Evolutionary conservation across 2,888 invertebrate species (phyloP).

Genomic region (Bellardia pandia): DNA sequence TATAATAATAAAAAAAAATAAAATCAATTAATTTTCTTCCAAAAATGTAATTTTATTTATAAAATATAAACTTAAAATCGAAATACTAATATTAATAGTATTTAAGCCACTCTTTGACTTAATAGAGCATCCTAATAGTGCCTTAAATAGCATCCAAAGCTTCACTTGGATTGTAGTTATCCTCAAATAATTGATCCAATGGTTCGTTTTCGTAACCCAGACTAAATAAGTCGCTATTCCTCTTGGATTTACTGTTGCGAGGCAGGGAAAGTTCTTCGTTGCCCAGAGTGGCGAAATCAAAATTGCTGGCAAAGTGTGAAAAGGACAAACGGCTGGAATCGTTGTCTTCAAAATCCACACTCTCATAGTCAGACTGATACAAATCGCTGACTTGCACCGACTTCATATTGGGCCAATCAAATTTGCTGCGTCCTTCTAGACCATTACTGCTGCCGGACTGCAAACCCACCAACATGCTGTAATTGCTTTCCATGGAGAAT

Average conservation of each 20-base stretch:
- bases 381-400: slow-evolving; percentile 76
- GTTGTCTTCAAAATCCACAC: slow-evolving; percentile 77
- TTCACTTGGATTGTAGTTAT: slow-evolving; percentile 76
- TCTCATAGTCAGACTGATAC: slow-evolving; percentile 78
- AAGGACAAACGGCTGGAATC: slow-evolving; percentile 78
- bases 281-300: slow-evolving; percentile 71
- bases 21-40: not conserved
- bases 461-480: slow-evolving; percentile 81
- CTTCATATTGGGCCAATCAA: slow-evolving; percentile 78
- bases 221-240: slow-evolving; percentile 70
- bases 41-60: slow-evolving; percentile 2
- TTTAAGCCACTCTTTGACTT: slow-evolving; percentile 70
- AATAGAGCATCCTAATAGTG: slow-evolving; percentile 75
- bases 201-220: slow-evolving; percentile 35
- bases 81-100: not conserved
- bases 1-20: not conserved
- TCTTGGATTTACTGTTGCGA: slow-evolving; percentile 62
- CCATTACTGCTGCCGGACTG: slow-evolving; percentile 78
- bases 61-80: not conserved
- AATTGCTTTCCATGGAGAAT: slow-evolving; percentile 80
- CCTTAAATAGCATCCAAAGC: slow-evolving; percentile 43
- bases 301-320: slow-evolving; percentile 75
- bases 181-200: slow-evolving; percentile 54
- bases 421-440: slow-evolving; percentile 78
- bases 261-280: slow-evolving; percentile 57